Conservation (phyloP, 2,888 invertebrate genomes). For the Chrysolina haemoptera region DNA sequence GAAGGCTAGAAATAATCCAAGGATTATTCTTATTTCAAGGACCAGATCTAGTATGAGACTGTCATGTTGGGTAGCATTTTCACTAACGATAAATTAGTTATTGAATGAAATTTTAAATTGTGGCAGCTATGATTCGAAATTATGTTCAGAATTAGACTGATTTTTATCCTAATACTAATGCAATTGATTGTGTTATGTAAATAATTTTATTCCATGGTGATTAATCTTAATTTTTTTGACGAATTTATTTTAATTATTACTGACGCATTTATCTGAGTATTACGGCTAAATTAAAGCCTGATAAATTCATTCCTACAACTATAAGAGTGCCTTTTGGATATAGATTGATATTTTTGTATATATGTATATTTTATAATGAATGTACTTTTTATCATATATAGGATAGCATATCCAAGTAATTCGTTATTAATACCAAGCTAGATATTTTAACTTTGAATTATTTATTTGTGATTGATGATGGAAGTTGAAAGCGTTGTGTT, state of each 20-base stretch:
- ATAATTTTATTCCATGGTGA: background rate
- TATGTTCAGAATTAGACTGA: slow-evolving; percentile 22
- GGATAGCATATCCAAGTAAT: slow-evolving; percentile 29
- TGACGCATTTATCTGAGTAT: slow-evolving; percentile 26
- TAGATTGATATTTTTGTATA: slow-evolving; percentile 40
- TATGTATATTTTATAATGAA: slow-evolving; percentile 46
- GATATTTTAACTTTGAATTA: slow-evolving; percentile 31
- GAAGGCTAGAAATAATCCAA: too few relatives aligned
- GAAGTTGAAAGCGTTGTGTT: slow-evolving; percentile 8
- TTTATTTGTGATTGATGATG: slow-evolving; percentile 32
- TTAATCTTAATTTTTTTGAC: slow-evolving; percentile 1
- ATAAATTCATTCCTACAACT: slow-evolving; percentile 40
- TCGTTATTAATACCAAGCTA: slow-evolving; percentile 34
- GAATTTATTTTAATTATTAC: slow-evolving; percentile 23
- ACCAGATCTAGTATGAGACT: background rate
- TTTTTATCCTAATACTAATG: slow-evolving; percentile 1
- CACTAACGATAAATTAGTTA: background rate
- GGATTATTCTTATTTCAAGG: background rate
- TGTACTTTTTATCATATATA: slow-evolving; percentile 41
- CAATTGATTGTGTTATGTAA: background rate
- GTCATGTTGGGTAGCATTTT: background rate
- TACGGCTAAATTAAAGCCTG: slow-evolving; percentile 34
- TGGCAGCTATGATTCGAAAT: slow-evolving; percentile 16
- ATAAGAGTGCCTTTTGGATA: slow-evolving; percentile 39
- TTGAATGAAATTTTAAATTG: background rate